Evolutionary conservation across 37 sponge, comb jelly and placozoan species (phyloP).

Genomic region (Ianthella basta): DNA sequence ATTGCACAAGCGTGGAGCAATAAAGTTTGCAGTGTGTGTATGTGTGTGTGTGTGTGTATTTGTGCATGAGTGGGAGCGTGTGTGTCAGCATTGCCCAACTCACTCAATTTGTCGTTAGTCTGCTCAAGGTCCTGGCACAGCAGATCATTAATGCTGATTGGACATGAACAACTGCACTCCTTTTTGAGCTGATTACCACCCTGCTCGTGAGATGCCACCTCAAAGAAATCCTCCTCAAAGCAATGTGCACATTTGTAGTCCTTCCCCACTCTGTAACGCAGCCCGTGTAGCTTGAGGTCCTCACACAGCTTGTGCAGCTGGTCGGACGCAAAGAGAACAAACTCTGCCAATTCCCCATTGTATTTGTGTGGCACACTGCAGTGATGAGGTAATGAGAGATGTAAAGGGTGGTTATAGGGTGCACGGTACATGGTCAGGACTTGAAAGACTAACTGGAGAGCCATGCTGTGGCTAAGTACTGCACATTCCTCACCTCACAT

Average conservation of each 20-base stretch:
- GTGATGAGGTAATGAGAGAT: background rate
- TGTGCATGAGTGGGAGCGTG: conserved; percentile 3
- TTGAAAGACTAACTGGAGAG: too few relatives aligned
- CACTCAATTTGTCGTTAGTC: background rate
- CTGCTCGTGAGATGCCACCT: background rate
- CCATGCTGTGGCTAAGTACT: too few relatives aligned
- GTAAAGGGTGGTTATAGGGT: too few relatives aligned
- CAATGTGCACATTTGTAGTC: background rate
- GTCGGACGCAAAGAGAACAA: background rate
- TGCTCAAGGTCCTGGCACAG: background rate
- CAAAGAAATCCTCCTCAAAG: background rate
- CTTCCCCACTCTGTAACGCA: background rate
- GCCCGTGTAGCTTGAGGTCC: background rate
- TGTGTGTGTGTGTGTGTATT: conserved; percentile 57
- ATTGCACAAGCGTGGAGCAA: conserved; percentile 17
- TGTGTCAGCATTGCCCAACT: background rate
- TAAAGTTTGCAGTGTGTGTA: conserved; percentile 35
- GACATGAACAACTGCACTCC: background rate
- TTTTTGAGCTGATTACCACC: background rate
- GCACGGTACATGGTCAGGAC: too few relatives aligned
- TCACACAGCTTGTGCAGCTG: background rate
- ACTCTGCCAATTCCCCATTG: background rate
- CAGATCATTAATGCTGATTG: background rate
- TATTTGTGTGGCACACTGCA: background rate
- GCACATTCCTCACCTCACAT: background rate